Evolutionary conservation across 2,888 invertebrate species (phyloP), one percentile per base, ranked within the genome.

Genomic region (Agonopterix heracliana): DNA sequence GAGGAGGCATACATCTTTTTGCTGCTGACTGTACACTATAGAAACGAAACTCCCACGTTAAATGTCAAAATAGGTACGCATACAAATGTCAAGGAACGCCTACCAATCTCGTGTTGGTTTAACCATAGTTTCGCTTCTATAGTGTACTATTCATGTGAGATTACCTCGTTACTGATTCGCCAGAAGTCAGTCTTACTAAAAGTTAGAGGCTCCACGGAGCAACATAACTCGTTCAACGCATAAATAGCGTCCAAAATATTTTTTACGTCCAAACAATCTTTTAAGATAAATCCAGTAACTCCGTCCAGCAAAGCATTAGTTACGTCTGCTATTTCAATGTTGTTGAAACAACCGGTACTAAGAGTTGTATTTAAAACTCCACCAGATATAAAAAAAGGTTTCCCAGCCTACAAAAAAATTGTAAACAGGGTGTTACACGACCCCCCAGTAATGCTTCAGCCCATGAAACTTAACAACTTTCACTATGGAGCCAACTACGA

Each of bases 361-460:
- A 81, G 49, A 7, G 68, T 59, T 9, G 60, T 51, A 36, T 61
- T 52, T 34, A 78, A 74, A 11, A 84, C 54, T 26, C 69, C 73
- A 1, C 84, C 84, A 1, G 80, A 81, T 46, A 86, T 41, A 52
- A 63, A 79, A 5, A 76, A 66, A 9, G 81, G 81, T 60, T 78
- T 84, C 1, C 85, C 82, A 34, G 61, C 71, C 85, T 86, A 46
- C 4, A 67, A 65, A n/a, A n/a, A n/a, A n/a, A n/a, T n/a, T n/a
- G n/a, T 8, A 10, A n/a, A n/a, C n/a, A n/a, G n/a, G n/a, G n/a
- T n/a, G n/a, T n/a, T n/a, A n/a, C n/a, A n/a, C n/a, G n/a, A n/a
- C n/a, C n/a, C n/a, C n/a, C n/a, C n/a, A n/a, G n/a, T n/a, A n/a
- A n/a, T n/a, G n/a, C n/a, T n/a, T n/a, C n/a, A n/a, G n/a, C n/a